Evolutionary conservation across 1,140 invertebrate genomes (phyloP).

Genomic region (Euura saliciscinereae): DNA sequence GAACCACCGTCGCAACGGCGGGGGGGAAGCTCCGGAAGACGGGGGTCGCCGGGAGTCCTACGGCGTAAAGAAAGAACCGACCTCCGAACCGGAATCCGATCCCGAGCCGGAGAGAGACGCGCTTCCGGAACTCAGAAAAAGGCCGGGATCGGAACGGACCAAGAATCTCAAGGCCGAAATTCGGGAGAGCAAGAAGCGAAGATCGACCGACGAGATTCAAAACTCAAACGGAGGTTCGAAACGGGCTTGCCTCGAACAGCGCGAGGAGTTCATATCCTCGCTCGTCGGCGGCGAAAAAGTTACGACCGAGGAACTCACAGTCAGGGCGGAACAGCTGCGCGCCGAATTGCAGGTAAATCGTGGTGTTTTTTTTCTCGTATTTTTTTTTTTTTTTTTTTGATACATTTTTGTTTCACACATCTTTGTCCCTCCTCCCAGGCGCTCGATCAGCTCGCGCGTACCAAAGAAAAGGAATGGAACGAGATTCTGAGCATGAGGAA

Average conservation of each 20-base stretch:
- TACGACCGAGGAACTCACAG: slow-evolving; percentile 45
- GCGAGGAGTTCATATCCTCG: slow-evolving; percentile 49
- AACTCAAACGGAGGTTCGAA: slow-evolving; percentile 43
- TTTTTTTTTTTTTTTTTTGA: background rate
- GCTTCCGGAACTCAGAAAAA: slow-evolving; percentile 15
- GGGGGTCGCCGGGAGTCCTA: background rate
- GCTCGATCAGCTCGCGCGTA: slow-evolving; percentile 70
- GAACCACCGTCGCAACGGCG: slow-evolving; percentile 14
- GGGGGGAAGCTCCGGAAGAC: slow-evolving; percentile 22
- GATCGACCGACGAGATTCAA: slow-evolving; percentile 35
- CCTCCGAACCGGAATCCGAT: slow-evolving; percentile 24
- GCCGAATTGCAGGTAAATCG: slow-evolving; percentile 47
- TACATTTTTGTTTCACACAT: background rate
- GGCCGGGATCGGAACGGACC: background rate
- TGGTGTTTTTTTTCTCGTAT: background rate
- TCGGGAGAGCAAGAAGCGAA: slow-evolving; percentile 41
- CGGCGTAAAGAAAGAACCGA: slow-evolving; percentile 42
- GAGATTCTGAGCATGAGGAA: slow-evolving; percentile 79
- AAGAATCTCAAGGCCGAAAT: background rate
- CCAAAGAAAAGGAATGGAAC: slow-evolving; percentile 86
- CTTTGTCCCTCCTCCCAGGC: slow-evolving; percentile 48
- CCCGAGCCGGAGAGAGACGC: slow-evolving; percentile 15
- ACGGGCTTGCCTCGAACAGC: slow-evolving; percentile 46
- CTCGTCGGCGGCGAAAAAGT: slow-evolving; percentile 41
- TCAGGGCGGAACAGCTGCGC: slow-evolving; percentile 46